Percentiles rank a stretch among this genome's conserved stretches.
Evolutionary conservation across 2,888 invertebrate species (phyloP).

Genomic region (Caenorhabditis wallacei): DNA sequence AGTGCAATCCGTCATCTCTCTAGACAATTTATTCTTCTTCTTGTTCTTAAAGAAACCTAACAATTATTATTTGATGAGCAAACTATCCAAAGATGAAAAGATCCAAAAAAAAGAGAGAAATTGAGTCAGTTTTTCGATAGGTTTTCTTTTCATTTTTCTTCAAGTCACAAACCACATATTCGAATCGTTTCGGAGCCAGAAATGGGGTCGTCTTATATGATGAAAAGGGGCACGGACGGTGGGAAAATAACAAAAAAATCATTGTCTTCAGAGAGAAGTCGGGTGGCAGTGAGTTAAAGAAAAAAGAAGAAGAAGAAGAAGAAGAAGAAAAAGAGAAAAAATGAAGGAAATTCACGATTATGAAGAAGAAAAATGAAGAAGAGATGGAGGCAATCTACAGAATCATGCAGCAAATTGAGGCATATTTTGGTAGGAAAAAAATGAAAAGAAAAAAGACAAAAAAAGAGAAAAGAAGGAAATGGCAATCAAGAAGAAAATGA

Average conservation of each 20-base stretch:
- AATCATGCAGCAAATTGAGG: constrained; percentile 51
- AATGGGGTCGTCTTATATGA: neutral
- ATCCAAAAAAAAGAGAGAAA: neutral
- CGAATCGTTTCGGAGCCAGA: constrained; percentile 24
- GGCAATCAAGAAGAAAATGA: constrained; percentile 58
- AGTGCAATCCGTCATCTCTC: neutral
- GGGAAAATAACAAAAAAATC: constrained; percentile 58
- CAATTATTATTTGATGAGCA: constrained; percentile 9
- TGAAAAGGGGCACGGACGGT: constrained; percentile 31
- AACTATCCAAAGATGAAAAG: constrained; percentile 16
- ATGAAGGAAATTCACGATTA: constrained; percentile 56
- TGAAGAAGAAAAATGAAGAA: constrained; percentile 41
- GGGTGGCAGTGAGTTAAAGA: neutral
- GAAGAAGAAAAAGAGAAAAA: constrained; percentile 44
- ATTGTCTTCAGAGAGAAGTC: too few relatives aligned
- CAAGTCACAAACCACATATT: constrained; percentile 50
- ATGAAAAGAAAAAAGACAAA: constrained; percentile 5
- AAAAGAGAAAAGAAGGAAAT: constrained; percentile 45
- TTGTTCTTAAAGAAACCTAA: constrained; percentile 15
- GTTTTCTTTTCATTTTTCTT: neutral
- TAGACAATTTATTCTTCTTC: constrained; percentile 17
- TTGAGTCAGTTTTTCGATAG: constrained; percentile 5
- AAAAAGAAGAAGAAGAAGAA: constrained; percentile 19
- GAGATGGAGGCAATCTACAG: constrained; percentile 62
- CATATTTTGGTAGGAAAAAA: constrained; percentile 33